Conservation (phyloP, 2,888 invertebrate genomes). For the Andricus quercusramuli region DNA sequence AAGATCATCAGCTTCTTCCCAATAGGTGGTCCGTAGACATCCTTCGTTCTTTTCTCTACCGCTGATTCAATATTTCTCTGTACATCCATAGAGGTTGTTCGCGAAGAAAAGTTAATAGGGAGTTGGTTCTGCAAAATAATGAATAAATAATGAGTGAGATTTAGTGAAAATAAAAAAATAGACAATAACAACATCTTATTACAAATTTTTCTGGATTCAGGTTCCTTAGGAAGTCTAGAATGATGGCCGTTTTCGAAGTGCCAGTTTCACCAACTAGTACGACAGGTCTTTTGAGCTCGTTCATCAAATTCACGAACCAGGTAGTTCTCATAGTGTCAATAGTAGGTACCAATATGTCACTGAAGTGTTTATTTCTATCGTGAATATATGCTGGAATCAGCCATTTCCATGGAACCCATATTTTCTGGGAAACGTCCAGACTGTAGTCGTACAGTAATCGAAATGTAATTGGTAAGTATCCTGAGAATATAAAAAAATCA, state of each 20-base stretch:
- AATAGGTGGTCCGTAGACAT: conserved; percentile 92
- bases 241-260: conserved; percentile 95
- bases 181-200: conserved; percentile 68
- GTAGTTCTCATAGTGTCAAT: conserved; percentile 91
- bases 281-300: conserved; percentile 88
- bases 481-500: conserved; percentile 70
- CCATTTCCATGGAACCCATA: conserved; percentile 93
- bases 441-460: conserved; percentile 91
- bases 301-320: conserved; percentile 89
- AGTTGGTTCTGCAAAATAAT: conserved; percentile 83
- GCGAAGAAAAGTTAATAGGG: conserved; percentile 94
- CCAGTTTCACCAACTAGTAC: conserved; percentile 94
- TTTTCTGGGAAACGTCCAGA: conserved; percentile 83
- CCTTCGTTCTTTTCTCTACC: conserved; percentile 94
- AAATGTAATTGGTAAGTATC: conserved; percentile 86
- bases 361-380: conserved; percentile 85
- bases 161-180: background rate
- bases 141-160: background rate
- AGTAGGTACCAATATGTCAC: conserved; percentile 93
- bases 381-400: conserved; percentile 89
- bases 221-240: conserved; percentile 88
- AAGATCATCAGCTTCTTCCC: conserved; percentile 94
- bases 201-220: conserved; percentile 86
- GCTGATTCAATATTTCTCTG: conserved; percentile 92
- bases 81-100: conserved; percentile 94